Conservation (phyloP, 2,797 vertebrate genomes). For the Gobionotothen gibberifrons region DNA sequence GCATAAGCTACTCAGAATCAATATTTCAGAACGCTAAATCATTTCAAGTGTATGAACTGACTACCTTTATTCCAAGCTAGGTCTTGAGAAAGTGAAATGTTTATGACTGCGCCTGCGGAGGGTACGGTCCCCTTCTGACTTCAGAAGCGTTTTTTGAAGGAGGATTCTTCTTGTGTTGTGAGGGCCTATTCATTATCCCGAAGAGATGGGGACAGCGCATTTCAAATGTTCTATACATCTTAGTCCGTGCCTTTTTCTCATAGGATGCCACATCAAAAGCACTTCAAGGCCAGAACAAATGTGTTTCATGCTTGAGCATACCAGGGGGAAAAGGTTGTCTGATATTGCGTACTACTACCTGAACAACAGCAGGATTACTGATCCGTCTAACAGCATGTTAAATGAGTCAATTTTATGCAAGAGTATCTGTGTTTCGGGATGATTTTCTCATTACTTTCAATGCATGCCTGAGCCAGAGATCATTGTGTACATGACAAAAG, state of each 20-base stretch:
- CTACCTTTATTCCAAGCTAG: constrained; percentile 19
- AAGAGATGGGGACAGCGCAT: constrained; percentile 20
- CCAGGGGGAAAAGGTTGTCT: constrained; percentile 12
- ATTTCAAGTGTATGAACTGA: constrained; percentile 15
- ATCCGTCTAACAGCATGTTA: constrained; percentile 18
- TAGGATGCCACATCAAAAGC: constrained; percentile 37
- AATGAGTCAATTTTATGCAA: constrained; percentile 4
- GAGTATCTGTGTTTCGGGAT: constrained; percentile 4
- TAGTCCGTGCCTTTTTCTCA: constrained; percentile 14
- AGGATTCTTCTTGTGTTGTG: constrained; percentile 24
- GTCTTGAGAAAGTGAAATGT: constrained; percentile 43
- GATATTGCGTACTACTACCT: constrained; percentile 18
- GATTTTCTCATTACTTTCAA: constrained; percentile 11
- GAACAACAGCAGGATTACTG: background rate
- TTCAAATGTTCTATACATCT: constrained; percentile 48
- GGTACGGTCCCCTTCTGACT: constrained; percentile 28
- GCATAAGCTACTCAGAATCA: background rate
- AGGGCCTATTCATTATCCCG: constrained; percentile 39
- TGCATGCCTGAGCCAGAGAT: constrained; percentile 25
- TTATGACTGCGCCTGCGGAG: constrained; percentile 30
- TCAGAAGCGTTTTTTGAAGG: constrained; percentile 36
- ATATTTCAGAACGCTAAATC: background rate
- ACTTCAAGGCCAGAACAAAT: constrained; percentile 34
- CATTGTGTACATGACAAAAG: constrained; percentile 19
- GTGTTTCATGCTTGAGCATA: constrained; percentile 25